phyloP scores from a whole-genome alignment of 2,113 vertebrate species.

The Hoplias malabaricus region DNA sequence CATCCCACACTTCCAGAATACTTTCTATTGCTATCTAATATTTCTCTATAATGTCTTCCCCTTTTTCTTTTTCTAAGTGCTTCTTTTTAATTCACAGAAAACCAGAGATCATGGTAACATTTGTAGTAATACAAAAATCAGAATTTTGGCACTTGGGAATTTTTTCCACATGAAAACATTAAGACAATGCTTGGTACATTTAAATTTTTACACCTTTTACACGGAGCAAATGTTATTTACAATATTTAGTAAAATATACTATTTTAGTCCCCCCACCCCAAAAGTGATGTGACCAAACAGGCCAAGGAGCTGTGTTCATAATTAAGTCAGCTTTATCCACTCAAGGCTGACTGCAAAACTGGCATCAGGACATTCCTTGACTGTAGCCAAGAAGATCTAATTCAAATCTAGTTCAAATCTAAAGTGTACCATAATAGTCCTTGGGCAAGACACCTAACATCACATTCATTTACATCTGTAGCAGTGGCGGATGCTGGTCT shows the following conservation, averaged over 20 bases:
- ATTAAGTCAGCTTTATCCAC: no score
- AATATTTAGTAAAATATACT: conserved; percentile 14
- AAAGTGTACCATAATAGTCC: not conserved
- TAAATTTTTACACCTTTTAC: conserved; percentile 37
- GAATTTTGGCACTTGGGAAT: conserved; percentile 51
- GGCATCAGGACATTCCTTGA: not conserved
- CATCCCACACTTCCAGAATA: not conserved
- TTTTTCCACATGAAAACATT: conserved; percentile 47
- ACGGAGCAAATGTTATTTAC: not conserved
- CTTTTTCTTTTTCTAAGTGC: not conserved
- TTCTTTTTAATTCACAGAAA: conserved; percentile 8
- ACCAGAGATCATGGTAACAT: conserved; percentile 7
- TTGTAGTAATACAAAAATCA: conserved; percentile 28
- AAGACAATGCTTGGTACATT: conserved; percentile 33
- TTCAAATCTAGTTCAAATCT: no score
- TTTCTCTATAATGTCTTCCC: no score
- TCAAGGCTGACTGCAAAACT: not conserved
- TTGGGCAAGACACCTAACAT: no score
- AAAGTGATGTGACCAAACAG: not conserved
- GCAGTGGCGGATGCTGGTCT: no score
- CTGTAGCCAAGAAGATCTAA: not conserved
- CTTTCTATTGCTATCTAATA: not conserved
- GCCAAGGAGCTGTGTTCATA: not conserved
- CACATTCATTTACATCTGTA: no score
- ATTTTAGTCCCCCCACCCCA: not conserved